phyloP scores from a whole-genome alignment of 2,113 vertebrate species.

The Pseudorhombus dupliciocellatus region DNA sequence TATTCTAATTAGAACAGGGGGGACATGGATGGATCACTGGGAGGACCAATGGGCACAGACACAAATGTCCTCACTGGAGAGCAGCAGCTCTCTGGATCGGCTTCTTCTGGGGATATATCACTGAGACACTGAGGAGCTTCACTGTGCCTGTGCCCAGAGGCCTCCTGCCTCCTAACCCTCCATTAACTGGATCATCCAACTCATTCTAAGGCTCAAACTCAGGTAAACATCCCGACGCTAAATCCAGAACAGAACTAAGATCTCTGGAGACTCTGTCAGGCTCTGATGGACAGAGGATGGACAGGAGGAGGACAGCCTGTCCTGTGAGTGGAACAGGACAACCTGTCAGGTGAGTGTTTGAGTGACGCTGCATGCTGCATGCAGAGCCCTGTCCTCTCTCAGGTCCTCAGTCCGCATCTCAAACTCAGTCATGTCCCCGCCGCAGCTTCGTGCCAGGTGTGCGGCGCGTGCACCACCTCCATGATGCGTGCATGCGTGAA shows the following conservation, averaged over 20 bases:
- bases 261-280: too few relatives aligned
- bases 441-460: conserved; percentile 50
- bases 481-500: not conserved
- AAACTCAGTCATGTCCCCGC: conserved; percentile 40
- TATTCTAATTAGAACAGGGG: not conserved
- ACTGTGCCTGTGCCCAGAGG: not conserved
- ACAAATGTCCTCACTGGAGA: too few relatives aligned
- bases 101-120: too few relatives aligned
- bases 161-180: not conserved
- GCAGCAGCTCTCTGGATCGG: too few relatives aligned
- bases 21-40: conserved; percentile 15
- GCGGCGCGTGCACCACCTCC: conserved; percentile 40
- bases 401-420: conserved; percentile 35
- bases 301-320: not conserved
- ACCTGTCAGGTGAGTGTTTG: not conserved
- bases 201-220: not conserved
- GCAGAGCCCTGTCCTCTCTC: conserved; percentile 28
- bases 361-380: conserved; percentile 31
- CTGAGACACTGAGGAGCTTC: too few relatives aligned
- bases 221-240: not conserved
- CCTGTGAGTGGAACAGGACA: not conserved
- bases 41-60: not conserved
- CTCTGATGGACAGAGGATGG: not conserved
- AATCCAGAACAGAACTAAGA: not conserved
- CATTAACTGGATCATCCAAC: not conserved